phyloP scores from a whole-genome alignment of 1,140 invertebrate genomes.

The Medauroidea extradentata region DNA sequence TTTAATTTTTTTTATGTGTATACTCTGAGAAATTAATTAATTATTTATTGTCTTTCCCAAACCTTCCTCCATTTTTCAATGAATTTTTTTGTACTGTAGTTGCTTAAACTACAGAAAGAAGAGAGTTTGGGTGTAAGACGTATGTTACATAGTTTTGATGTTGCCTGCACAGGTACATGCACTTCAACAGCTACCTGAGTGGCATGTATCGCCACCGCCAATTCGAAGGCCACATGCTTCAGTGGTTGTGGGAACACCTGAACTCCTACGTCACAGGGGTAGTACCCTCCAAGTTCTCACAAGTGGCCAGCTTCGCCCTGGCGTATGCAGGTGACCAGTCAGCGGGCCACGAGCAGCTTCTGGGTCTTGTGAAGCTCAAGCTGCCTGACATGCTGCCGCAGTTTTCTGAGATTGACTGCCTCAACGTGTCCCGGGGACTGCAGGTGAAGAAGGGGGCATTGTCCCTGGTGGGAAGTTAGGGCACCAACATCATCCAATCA shows the following conservation, averaged over 20 bases:
- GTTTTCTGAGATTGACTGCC: conserved; percentile 19
- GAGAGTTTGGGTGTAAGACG: neutral
- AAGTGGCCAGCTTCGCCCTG: conserved; percentile 44
- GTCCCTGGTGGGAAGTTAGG: too few species aligned
- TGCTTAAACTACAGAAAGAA: too few species aligned
- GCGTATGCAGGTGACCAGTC: conserved; percentile 34
- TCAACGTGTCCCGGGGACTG: conserved; percentile 17
- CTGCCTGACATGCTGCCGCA: conserved; percentile 4
- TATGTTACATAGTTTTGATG: too few species aligned
- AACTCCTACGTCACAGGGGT: conserved; percentile 33
- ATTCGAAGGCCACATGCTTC: conserved; percentile 43
- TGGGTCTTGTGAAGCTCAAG: neutral
- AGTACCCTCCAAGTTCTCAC: conserved; percentile 40
- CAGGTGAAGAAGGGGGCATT: conserved; percentile 11
- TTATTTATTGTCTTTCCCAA: too few species aligned
- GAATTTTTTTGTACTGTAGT: too few species aligned
- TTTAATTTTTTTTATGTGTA: too few species aligned
- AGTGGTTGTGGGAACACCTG: conserved; percentile 39
- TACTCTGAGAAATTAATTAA: too few species aligned
- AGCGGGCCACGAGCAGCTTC: conserved; percentile 17
- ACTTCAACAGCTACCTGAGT: conserved; percentile 48
- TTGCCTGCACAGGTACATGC: conserved; percentile 42
- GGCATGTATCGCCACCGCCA: conserved; percentile 43
- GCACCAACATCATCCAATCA: too few species aligned
- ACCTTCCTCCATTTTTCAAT: too few species aligned